Base-by-base conservation (phyloP, 2,888 invertebrate genomes). In the Aleiodes testaceus region DNA sequence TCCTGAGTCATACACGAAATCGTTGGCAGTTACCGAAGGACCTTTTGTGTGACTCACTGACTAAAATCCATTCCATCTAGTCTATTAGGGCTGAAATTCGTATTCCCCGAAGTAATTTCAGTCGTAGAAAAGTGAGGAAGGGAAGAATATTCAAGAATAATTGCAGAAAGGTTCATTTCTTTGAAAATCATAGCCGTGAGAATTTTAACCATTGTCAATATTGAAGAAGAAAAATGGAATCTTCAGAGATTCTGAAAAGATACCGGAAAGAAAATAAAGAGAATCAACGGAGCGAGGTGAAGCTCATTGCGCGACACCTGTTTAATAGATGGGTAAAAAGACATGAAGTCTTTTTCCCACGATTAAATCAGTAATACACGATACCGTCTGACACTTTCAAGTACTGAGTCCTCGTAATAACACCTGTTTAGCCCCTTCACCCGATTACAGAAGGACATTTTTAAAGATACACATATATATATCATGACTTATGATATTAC, bases 291-390 rank as follows among this genome's bases (percentile, higher is more conserved):
- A 80, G 74, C 83, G 82, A 78, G 72, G 80, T 79, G 75, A 79
- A 74, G 20, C 75, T 71, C 74, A 76, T 74, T 78, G 75, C 76
- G 75, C 77, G 78, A 81, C 84, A 84, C 85, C 83, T 85, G 84
- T 81, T 81, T 72, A 70, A 69, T 67, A 52, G 52, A 59, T 7
- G 36, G 36, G 36, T 36, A 36, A 36, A 36, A 36, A 59, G 59
- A 16, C 36, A 12, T 42, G 16, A 12, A 72, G 75, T 74, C 79
- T 68, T 68, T 79, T 85, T 84, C 85, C 83, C 84, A 85, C 84
- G 84, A 84, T 84, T 84, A 83, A 83, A 82, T 82, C 83, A 71
- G 76, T 26, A 50, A 74, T 81, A 79, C 78, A 77, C 82, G 78
- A 59, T 47, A 55, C 55, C 16, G 45, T 49, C 30, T 65, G 66